These are phyloP conservation scores for Nasonia oneida DNA, from an alignment of 2,888 invertebrate species.

Conservation along the genomic window DNA sequence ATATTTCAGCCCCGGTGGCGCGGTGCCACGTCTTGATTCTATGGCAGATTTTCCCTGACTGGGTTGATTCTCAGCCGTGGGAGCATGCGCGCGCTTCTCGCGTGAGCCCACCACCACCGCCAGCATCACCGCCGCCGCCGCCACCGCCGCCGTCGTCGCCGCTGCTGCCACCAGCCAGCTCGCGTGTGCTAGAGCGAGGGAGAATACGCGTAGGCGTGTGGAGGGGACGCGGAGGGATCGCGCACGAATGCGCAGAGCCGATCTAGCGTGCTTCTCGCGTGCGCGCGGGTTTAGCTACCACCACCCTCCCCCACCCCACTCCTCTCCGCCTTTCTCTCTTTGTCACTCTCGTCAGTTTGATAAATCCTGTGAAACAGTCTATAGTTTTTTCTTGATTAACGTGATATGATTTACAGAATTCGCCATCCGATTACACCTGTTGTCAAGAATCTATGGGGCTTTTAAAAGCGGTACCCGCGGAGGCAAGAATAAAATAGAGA, in stretches of 20 bases:
- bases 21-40: constrained; percentile 75
- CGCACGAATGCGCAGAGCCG: constrained; percentile 20
- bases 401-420: not conserved
- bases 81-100: constrained; percentile 76
- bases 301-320: too few species aligned
- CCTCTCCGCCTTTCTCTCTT: not conserved
- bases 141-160: constrained; percentile 61
- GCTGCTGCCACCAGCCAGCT: not conserved
- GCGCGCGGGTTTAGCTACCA: not conserved
- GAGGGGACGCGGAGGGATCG: not conserved
- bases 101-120: constrained; percentile 66
- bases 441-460: not conserved
- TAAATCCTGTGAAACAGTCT: not conserved
- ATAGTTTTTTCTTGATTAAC: not conserved
- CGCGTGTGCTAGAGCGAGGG: not conserved
- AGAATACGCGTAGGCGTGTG: not conserved
- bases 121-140: constrained; percentile 66
- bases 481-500: too few species aligned
- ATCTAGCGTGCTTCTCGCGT: constrained; percentile 4
- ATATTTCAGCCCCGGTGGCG: constrained; percentile 56
- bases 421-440: not conserved
- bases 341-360: not conserved
- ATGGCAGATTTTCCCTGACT: constrained; percentile 78
- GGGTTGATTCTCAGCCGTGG: constrained; percentile 75
- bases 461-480: too few species aligned